Evolutionary conservation across 2,797 vertebrate species (phyloP).

Genomic region (Kryptopterus vitreolus): DNA sequence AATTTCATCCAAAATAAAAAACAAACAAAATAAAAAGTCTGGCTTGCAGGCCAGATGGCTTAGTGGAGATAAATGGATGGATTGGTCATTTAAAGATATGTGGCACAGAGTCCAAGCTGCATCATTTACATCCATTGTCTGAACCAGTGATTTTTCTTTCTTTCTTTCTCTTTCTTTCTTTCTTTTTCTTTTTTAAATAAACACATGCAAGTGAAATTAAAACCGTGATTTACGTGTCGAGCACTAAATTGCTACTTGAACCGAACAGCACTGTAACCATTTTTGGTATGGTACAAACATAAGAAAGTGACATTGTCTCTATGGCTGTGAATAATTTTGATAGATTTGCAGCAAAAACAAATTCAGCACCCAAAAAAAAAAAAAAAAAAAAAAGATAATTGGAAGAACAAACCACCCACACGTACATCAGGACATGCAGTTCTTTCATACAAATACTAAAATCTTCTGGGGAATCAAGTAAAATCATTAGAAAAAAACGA

Average conservation of each 20-base stretch:
- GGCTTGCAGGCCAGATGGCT: conserved; percentile 14
- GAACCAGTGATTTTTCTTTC: neutral
- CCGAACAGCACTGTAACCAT: neutral
- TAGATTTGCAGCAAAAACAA: neutral
- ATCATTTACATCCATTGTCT: neutral
- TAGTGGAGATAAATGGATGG: neutral
- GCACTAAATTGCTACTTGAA: neutral
- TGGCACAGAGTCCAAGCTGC: neutral
- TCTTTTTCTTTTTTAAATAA: no score
- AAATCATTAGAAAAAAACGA: conserved; percentile 13
- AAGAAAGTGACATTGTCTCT: conserved; percentile 16
- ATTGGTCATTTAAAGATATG: neutral
- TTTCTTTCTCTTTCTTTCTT: no score
- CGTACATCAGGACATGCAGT: conserved; percentile 17
- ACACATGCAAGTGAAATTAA: no score
- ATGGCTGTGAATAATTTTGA: conserved; percentile 37
- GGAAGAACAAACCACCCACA: neutral
- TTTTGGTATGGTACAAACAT: neutral
- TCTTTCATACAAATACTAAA: conserved; percentile 41
- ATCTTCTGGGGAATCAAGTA: conserved; percentile 57
- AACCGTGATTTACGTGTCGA: neutral
- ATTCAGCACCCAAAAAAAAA: neutral
- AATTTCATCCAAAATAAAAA: no score
- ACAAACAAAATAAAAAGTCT: no score
- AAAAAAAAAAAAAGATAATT: neutral